These are phyloP conservation scores for Drosophila nannoptera DNA, from an alignment of 1,140 invertebrate species.

Conservation along the genomic window DNA sequence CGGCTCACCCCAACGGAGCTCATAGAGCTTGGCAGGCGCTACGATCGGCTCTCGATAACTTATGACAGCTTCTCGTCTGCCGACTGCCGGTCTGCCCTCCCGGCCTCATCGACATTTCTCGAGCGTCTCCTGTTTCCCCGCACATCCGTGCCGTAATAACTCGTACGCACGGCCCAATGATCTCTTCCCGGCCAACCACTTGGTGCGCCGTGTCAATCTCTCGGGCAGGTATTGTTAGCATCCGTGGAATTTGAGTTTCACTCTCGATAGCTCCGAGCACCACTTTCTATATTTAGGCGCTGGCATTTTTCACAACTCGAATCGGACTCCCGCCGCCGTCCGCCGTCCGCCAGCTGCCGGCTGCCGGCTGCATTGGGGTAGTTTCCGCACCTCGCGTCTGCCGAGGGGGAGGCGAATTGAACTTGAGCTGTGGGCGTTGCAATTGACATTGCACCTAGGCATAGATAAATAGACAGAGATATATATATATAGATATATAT, in stretches of 20 bases:
- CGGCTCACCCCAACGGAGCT: no score
- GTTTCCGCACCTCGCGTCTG: slow-evolving; percentile 61
- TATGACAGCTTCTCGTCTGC: slow-evolving; percentile 58
- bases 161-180: slow-evolving; percentile 6
- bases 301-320: slow-evolving; percentile 60
- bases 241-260: slow-evolving; percentile 44
- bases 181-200: slow-evolving; percentile 15
- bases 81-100: slow-evolving; percentile 14
- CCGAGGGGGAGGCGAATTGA: slow-evolving; percentile 47
- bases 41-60: slow-evolving; percentile 54
- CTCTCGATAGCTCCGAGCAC: slow-evolving; percentile 22
- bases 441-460: slow-evolving; percentile 53
- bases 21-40: slow-evolving; percentile 15
- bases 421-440: slow-evolving; percentile 59
- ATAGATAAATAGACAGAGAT: neutral
- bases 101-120: slow-evolving; percentile 12
- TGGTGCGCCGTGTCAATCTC: slow-evolving; percentile 36
- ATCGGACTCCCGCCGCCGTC: slow-evolving; percentile 42
- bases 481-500: slow-evolving; percentile 39
- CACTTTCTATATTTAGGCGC: slow-evolving; percentile 64
- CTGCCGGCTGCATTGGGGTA: slow-evolving; percentile 39
- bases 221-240: slow-evolving; percentile 41
- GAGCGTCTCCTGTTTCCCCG: slow-evolving; percentile 54
- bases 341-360: neutral
- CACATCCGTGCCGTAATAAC: slow-evolving; percentile 42